These are phyloP conservation scores for Rhagium mordax DNA, from an alignment of 2,888 invertebrate genomes.

Conservation along the genomic window DNA sequence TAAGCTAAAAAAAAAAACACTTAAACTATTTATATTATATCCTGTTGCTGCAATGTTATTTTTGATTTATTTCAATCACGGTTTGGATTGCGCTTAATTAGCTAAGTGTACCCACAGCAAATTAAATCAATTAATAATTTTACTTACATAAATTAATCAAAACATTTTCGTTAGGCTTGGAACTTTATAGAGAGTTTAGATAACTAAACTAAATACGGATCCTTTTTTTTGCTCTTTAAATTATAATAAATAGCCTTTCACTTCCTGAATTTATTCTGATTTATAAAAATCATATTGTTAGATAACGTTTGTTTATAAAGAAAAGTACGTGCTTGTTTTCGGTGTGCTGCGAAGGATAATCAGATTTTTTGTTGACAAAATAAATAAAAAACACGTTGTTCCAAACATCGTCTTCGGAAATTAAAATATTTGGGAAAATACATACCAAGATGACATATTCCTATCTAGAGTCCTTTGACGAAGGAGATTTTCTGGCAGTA, in stretches of 20 bases:
- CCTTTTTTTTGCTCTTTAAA: not conserved
- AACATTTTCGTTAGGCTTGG: not conserved
- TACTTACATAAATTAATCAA: not conserved
- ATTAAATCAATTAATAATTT: not conserved
- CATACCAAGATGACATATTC: no score
- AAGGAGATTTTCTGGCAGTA: no score
- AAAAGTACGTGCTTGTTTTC: no score
- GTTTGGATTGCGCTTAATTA: no score
- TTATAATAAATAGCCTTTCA: not conserved
- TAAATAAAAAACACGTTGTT: no score
- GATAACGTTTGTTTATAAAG: not conserved
- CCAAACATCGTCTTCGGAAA: no score
- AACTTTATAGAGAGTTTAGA: not conserved
- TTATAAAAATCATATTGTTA: not conserved
- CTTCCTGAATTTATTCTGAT: not conserved
- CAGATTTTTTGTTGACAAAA: no score
- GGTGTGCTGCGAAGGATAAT: no score
- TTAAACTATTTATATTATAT: not conserved
- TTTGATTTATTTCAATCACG: no score
- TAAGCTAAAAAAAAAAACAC: no score
- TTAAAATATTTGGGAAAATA: no score
- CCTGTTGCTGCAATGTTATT: not conserved
- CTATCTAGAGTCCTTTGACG: no score
- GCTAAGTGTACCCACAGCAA: not conserved
- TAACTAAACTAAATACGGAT: not conserved